Base-by-base conservation (phyloP, 2,888 invertebrate species). In the Lasioglossum lativentre region DNA sequence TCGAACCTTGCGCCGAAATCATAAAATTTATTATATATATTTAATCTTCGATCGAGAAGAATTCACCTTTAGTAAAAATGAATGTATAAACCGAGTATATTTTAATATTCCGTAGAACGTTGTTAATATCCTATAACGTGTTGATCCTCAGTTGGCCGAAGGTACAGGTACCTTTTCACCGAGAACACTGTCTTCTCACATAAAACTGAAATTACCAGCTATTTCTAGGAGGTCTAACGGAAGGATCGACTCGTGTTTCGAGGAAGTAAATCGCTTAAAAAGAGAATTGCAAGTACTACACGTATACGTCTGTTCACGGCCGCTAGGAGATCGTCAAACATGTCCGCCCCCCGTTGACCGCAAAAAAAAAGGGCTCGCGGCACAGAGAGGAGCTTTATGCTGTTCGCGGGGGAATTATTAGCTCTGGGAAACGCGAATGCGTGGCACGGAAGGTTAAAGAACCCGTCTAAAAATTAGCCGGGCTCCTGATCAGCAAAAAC, bases 401-500 rank as follows among this genome's bases (percentile, higher is more conserved):
- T 30, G 30, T 16, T 8, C 63, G 56, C 14, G 19, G 30, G 30
- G 63, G 63, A 63, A 63, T 63, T 63, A 63, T 63, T 63, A 63
- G 63, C 30, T 63, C 19, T 14, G 63, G 30, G 63, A 30, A 63
- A 63, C 63, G 30, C 63, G 63, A 63, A 63, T 63, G 30, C 63
- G 63, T 30, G 30, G 63, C 63, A 63, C 63, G 63, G 30, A 30
- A 19, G 63, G 30, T 63, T 63, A 30, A 63, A 63, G 63, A 63
- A 63, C 63, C 30, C 30, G 63, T 63, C 63, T 63, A 63, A 63
- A 63, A 63, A 63, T 63, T 63, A 63, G 30, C 68, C 38, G 38
- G 38, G 34, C n/a, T 40, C n/a, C 40, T 38, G 70, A 70, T 70
- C 70, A 40, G n/a, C 70, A 70, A 70, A 70, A 70, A 70, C 40